Conservation (phyloP, 2,797 vertebrate species). For the Anas bernieri region DNA sequence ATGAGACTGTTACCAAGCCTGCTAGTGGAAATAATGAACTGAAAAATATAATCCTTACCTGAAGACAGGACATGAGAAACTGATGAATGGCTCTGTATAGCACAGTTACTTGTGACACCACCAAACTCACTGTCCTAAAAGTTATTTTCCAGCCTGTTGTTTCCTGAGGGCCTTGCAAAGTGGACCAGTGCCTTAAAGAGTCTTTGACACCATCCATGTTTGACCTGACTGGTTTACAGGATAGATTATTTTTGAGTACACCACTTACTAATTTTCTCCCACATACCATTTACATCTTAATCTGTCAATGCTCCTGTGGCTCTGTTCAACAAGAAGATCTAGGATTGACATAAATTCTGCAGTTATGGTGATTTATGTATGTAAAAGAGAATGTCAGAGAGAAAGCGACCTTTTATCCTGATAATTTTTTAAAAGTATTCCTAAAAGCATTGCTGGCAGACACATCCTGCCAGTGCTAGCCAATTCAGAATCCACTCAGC, state of each 20-base stretch:
- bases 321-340: not conserved
- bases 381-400: not conserved
- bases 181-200: not conserved
- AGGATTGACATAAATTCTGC: not conserved
- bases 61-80: not conserved
- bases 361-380: not conserved
- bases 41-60: not conserved
- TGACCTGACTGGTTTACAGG: not conserved
- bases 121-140: not conserved
- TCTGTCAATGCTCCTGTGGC: not conserved
- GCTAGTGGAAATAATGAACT: not conserved
- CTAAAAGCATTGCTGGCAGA: slow-evolving; percentile 30
- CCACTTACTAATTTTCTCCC: not conserved
- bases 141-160: not conserved
- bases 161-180: not conserved
- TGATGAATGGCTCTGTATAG: not conserved
- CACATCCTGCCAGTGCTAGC: not conserved
- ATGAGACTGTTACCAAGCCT: not conserved
- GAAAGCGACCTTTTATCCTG: not conserved
- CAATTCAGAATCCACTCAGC: not conserved
- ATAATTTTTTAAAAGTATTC: not conserved
- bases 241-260: not conserved
- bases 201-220: not conserved
- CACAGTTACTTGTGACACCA: not conserved
- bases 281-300: not conserved